Percentiles rank a stretch among this genome's conserved stretches.
Conservation (phyloP, 2,888 invertebrate species). For the Antitype chi region DNA sequence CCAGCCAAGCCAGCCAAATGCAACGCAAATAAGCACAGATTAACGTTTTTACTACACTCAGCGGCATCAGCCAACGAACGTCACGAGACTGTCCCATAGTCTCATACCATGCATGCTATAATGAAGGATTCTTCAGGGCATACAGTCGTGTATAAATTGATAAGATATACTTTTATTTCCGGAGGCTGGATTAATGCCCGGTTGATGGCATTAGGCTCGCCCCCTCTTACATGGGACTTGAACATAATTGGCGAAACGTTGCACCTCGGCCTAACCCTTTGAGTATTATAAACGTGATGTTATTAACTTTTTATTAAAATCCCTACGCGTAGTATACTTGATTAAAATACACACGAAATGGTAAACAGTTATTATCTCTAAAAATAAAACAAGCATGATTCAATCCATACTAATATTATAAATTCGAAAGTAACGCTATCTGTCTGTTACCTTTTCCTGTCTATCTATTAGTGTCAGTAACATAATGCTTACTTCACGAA, state of each 20-base stretch:
- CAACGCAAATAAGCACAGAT: too few species aligned
- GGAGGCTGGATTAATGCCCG: not conserved
- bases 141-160: too few species aligned
- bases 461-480: too few species aligned
- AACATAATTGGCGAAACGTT: not conserved
- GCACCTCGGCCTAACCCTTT: not conserved
- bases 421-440: not conserved
- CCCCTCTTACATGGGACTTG: not conserved
- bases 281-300: not conserved
- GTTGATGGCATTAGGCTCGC: not conserved
- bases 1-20: too few species aligned
- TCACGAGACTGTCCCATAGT: too few species aligned
- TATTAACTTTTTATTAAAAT: not conserved
- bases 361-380: not conserved
- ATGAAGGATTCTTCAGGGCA: too few species aligned
- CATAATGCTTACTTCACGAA: too few species aligned
- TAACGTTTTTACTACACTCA: too few species aligned
- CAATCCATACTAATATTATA: not conserved
- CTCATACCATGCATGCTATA: too few species aligned
- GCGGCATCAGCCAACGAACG: too few species aligned
- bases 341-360: not conserved
- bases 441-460: too few species aligned
- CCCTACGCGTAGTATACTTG: not conserved
- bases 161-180: too few species aligned
- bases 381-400: conserved; percentile 2